Base-by-base conservation (phyloP, 2,888 invertebrate genomes). In the Macrosiphum euphorbiae region DNA sequence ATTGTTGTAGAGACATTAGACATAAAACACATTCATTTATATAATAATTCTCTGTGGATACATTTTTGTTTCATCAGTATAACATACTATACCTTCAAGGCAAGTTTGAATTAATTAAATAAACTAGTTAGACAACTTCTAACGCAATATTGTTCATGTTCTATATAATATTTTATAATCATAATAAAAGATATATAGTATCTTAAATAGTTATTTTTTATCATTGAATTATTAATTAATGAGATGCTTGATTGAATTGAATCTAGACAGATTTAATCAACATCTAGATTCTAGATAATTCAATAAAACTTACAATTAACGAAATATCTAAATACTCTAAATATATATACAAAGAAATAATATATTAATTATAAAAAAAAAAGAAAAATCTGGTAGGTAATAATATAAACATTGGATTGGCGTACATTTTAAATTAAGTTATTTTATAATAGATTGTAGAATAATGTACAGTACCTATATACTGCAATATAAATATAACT, bases 71-170 rank as follows among this genome's bases (percentile, higher is more conserved):
- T 50, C 35, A 85, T 55, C 55, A 55, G 1, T 89, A 89, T 58
- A 26, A 55, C 58, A 58, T 26, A 13, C 5, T 87, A 41, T 20
- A 41, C 28, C 20, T 58, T 67, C 67, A 35, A 58, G 35, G 24
- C 47, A 86, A 91, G 86, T 91, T 86, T 50, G 26, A 87, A 92
- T 44, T 61, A 41, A 86, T 92, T 87, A 61, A 87, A 47, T 7
- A 61, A 91, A 92, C 58, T 86, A 61, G 92, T 92, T 88, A 11
- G 35, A 78, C 88, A 61, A 86, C 61, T 85, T 87, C 50, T 92
- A 88, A 41, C 52, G 67, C 41, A 52, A 88, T 52, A 41, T 24
- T 50, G 13, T 52, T 78, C n/a, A 41, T 52, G 88, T 52, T 88
- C 24, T 92, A 92, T 41, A 50, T 67, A 35, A 35, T 85, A 85